Percentiles rank a stretch among this genome's conserved stretches.
Conservation (phyloP, 2,888 invertebrate genomes). For the Synanthedon tipuliformis region DNA sequence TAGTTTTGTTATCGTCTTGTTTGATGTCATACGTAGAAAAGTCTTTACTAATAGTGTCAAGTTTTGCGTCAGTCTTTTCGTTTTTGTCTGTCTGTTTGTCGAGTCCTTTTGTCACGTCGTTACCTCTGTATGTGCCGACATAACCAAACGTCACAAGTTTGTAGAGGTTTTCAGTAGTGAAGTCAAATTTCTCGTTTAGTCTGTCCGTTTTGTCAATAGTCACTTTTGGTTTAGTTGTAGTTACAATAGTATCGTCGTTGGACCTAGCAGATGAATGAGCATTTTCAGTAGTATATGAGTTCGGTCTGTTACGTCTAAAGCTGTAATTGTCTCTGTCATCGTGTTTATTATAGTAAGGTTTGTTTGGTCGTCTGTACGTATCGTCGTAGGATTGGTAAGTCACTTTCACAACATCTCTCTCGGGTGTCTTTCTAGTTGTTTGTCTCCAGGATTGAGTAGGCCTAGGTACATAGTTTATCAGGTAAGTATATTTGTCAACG, state of each 20-base stretch:
- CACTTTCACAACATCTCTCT: conserved; percentile 57
- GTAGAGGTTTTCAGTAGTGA: conserved; percentile 49
- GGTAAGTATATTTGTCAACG: conserved; percentile 59
- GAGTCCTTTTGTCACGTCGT: conserved; percentile 11
- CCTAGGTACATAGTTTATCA: conserved; percentile 65
- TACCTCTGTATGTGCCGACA: conserved; percentile 56
- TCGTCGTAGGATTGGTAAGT: conserved; percentile 62
- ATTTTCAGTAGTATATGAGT: conserved; percentile 25
- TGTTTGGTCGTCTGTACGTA: conserved; percentile 38
- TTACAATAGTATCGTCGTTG: conserved; percentile 27
- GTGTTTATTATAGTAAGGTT: conserved; percentile 31
- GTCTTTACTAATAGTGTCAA: conserved; percentile 43
- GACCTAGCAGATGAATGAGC: conserved; percentile 50
- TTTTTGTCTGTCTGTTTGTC: conserved; percentile 12
- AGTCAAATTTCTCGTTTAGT: conserved; percentile 14
- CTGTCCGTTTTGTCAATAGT: conserved; percentile 19
- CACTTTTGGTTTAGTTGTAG: conserved; percentile 13
- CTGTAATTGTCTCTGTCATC: conserved; percentile 21
- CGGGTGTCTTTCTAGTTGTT: conserved; percentile 40
- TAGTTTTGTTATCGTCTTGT: conserved; percentile 18
- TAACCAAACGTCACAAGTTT: conserved; percentile 64
- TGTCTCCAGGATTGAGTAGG: conserved; percentile 60
- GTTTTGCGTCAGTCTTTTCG: conserved; percentile 15
- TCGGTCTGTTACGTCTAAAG: conserved; percentile 35
- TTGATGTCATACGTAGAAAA: conserved; percentile 34